Conservation (phyloP, 2,113 vertebrate genomes). For the Pristiophorus japonicus region DNA sequence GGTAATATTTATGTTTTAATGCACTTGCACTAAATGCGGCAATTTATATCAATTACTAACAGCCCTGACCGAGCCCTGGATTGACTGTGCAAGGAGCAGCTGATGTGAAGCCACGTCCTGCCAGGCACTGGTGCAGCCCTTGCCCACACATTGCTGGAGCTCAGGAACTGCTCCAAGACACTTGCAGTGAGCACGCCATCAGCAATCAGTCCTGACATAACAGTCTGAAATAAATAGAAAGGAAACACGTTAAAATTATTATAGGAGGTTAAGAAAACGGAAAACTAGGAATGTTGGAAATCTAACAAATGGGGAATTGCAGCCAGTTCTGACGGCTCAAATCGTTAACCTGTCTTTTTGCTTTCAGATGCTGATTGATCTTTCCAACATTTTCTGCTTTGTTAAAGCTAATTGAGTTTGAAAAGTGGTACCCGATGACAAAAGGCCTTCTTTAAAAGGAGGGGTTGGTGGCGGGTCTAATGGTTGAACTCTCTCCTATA, state of each 20-base stretch:
- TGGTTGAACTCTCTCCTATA: background rate
- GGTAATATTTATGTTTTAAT: background rate
- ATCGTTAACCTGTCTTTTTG: background rate
- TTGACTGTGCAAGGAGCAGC: background rate
- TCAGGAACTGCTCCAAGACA: background rate
- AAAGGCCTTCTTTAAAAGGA: background rate
- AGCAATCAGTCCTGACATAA: background rate
- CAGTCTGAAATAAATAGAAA: background rate
- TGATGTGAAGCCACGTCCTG: background rate
- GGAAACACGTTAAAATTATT: background rate
- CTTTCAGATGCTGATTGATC: background rate
- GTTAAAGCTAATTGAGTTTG: background rate
- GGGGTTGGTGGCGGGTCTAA: background rate
- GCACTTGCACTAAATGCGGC: background rate
- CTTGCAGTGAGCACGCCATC: background rate
- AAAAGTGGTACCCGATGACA: background rate
- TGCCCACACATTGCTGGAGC: background rate
- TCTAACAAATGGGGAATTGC: background rate
- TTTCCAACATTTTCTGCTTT: background rate
- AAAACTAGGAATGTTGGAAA: background rate
- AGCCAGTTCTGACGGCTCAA: background rate
- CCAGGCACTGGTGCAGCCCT: background rate
- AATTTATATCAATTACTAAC: background rate
- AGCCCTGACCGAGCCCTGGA: background rate
- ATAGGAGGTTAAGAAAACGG: background rate